These are phyloP conservation scores for Magallana angulata DNA, from an alignment of 1,140 invertebrate genomes.

Conservation along the genomic window DNA sequence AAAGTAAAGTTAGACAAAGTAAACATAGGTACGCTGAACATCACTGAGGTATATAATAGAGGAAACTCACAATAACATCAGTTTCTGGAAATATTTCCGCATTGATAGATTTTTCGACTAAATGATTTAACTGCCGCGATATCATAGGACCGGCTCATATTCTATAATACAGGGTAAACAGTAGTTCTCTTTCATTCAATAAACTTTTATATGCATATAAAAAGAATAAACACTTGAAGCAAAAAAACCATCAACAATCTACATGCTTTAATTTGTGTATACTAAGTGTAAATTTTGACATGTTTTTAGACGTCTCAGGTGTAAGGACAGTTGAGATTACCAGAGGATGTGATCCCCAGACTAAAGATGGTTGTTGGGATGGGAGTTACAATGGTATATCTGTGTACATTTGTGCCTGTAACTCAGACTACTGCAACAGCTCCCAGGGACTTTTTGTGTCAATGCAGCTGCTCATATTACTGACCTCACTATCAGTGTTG, in stretches of 20 bases:
- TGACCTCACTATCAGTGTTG: not conserved
- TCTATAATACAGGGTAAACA: too few species aligned
- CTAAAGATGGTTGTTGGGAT: conserved; percentile 37
- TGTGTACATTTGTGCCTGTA: conserved; percentile 57
- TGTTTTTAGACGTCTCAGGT: conserved; percentile 22
- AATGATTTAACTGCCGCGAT: too few species aligned
- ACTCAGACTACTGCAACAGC: conserved; percentile 59
- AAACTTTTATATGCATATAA: too few species aligned
- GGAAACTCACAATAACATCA: too few species aligned
- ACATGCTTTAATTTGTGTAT: not conserved
- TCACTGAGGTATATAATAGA: too few species aligned
- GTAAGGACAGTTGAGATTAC: conserved; percentile 52
- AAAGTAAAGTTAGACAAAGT: too few species aligned
- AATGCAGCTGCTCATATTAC: not conserved
- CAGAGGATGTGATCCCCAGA: conserved; percentile 53
- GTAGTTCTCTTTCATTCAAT: too few species aligned
- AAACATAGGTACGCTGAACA: too few species aligned
- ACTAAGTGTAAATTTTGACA: not conserved
- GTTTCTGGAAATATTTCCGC: too few species aligned
- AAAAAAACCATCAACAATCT: not conserved
- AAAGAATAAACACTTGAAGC: too few species aligned
- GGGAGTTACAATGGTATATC: conserved; percentile 49
- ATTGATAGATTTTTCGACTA: too few species aligned
- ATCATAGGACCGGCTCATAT: too few species aligned
- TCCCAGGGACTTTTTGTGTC: not conserved